Conservation (phyloP, 1,140 invertebrate genomes). For the Plutomurus gul region DNA sequence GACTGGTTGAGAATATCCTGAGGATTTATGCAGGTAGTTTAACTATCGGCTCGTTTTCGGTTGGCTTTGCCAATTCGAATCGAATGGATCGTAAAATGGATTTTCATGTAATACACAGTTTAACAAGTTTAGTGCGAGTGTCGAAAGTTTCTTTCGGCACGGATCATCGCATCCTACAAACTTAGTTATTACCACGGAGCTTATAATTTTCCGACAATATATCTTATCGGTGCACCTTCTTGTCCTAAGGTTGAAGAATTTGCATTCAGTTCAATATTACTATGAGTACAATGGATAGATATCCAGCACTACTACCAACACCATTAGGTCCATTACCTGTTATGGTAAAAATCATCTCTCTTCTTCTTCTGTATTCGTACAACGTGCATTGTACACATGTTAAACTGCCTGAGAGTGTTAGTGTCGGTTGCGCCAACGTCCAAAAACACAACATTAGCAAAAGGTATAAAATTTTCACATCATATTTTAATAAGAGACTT, state of each 20-base stretch:
- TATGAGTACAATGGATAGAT: too few species aligned
- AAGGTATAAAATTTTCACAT: background rate
- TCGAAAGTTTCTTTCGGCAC: constrained; percentile 40
- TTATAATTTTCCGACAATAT: constrained; percentile 19
- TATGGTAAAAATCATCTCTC: too few species aligned
- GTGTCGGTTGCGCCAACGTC: too few species aligned
- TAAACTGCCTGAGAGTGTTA: too few species aligned
- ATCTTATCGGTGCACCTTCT: background rate
- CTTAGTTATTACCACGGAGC: constrained; percentile 5
- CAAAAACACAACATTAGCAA: too few species aligned
- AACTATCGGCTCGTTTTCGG: constrained; percentile 33
- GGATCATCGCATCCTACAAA: constrained; percentile 5
- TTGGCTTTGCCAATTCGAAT: constrained; percentile 12
- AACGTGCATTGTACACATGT: too few species aligned
- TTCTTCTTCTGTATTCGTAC: too few species aligned
- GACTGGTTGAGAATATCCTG: background rate
- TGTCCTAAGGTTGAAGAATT: background rate
- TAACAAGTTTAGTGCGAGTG: constrained; percentile 28
- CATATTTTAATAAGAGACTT: constrained; percentile 5
- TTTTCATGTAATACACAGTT: constrained; percentile 25
- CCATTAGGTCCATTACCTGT: too few species aligned
- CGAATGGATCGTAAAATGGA: constrained; percentile 35
- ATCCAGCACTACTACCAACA: too few species aligned
- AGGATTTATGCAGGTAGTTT: constrained; percentile 32
- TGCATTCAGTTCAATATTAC: too few species aligned